These are phyloP conservation scores for Leucoraja erinaceus DNA, from an alignment of 2,113 vertebrate genomes.

Conservation along the genomic window DNA sequence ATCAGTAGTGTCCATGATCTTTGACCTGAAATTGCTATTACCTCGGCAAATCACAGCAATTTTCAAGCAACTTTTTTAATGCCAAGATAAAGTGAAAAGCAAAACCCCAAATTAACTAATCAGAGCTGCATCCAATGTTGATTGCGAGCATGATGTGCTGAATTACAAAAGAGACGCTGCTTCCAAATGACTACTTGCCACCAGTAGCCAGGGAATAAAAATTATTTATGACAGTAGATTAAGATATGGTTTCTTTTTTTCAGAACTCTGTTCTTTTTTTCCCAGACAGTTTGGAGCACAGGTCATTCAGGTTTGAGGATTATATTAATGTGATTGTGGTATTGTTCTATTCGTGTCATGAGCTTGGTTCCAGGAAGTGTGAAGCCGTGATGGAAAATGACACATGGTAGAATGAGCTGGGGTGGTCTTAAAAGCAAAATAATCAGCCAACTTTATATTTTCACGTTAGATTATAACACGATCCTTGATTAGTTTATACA, in stretches of 20 bases:
- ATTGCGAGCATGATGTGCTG: background rate
- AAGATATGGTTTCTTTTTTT: constrained; percentile 22
- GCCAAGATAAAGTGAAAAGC: background rate
- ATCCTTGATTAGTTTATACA: constrained; percentile 36
- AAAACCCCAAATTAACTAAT: background rate
- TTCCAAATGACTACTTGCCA: background rate
- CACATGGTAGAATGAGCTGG: constrained; percentile 38
- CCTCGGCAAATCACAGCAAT: background rate
- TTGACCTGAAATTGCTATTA: background rate
- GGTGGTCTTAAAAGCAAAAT: constrained; percentile 36
- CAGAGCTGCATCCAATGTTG: background rate
- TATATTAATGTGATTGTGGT: constrained; percentile 34
- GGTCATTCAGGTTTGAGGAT: constrained; percentile 31
- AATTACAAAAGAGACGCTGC: background rate
- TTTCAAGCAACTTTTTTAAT: background rate
- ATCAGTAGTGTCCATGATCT: background rate
- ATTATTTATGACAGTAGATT: constrained; percentile 19
- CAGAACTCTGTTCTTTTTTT: background rate
- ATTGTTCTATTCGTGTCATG: constrained; percentile 38
- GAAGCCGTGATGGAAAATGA: constrained; percentile 39
- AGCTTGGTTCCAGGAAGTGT: background rate
- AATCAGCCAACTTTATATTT: constrained; percentile 41
- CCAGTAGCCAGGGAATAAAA: constrained; percentile 6
- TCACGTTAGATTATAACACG: constrained; percentile 39
- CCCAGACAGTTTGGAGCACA: background rate